A percentile compares a stretch with the other conserved stretches of the same genome.
phyloP scores from a whole-genome alignment of 2,888 invertebrate genomes.

The Timandra comae region DNA sequence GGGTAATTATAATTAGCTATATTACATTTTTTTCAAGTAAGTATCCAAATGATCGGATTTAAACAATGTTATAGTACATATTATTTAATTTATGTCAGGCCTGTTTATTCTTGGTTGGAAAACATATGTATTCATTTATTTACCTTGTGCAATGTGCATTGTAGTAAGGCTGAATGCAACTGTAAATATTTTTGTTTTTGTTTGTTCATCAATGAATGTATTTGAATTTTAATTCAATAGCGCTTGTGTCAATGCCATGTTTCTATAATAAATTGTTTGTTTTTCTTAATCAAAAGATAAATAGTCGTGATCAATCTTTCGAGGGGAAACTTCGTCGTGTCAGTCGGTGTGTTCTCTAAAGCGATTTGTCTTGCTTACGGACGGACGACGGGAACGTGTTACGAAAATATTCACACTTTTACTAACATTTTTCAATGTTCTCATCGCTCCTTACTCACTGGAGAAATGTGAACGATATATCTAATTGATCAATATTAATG shows the following conservation, averaged over 20 bases:
- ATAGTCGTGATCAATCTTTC: constrained; percentile 32
- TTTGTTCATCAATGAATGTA: no score
- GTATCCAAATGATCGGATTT: no score
- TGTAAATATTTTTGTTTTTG: no score
- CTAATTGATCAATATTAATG: constrained; percentile 13
- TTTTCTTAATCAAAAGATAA: constrained; percentile 22
- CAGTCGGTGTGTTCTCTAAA: constrained; percentile 11
- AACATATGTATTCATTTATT: no score
- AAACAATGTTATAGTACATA: no score
- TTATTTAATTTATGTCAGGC: no score
- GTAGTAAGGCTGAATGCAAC: no score
- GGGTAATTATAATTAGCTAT: no score
- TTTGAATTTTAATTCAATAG: constrained; percentile 1
- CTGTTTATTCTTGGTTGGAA: no score
- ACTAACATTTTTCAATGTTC: constrained; percentile 26
- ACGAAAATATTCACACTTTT: constrained; percentile 23
- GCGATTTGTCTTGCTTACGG: constrained; percentile 37
- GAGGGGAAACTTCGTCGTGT: constrained; percentile 26
- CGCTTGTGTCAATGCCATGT: not conserved
- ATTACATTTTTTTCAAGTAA: no score
- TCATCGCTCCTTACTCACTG: constrained; percentile 11
- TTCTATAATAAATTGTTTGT: constrained; percentile 6
- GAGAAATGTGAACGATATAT: constrained; percentile 8
- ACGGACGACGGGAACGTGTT: constrained; percentile 23
- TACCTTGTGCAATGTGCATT: no score